Conservation (phyloP, 2,113 vertebrate species). For the Xenus cinereus region DNA sequence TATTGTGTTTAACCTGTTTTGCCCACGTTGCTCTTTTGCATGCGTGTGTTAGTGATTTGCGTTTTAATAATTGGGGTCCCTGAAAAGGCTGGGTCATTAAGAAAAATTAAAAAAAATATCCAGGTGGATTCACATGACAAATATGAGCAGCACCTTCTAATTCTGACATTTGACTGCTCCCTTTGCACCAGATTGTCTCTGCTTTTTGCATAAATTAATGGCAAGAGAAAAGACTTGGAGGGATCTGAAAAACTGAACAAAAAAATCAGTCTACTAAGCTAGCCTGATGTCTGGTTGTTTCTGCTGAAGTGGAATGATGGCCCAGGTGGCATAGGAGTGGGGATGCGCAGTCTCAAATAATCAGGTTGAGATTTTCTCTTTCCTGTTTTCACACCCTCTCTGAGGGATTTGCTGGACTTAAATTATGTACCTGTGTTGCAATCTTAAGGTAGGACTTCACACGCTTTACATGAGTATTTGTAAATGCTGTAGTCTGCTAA, state of each 20-base stretch:
- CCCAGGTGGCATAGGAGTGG: not conserved
- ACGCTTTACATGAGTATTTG: rapidly evolving
- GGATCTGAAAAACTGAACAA: not conserved
- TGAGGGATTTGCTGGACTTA: not conserved
- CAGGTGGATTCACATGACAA: not conserved
- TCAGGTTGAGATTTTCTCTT: not conserved
- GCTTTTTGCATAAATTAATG: not conserved
- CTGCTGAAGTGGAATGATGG: not conserved
- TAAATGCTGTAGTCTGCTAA: not conserved
- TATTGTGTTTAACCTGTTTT: not conserved
- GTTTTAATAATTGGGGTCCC: not conserved
- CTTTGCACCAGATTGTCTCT: not conserved
- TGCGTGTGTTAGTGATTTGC: not conserved
- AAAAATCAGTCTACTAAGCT: not conserved
- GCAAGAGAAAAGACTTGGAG: not conserved
- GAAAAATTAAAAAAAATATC: not conserved
- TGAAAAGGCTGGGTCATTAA: not conserved
- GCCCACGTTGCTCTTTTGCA: not conserved
- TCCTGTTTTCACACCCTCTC: not conserved
- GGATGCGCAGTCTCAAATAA: not conserved
- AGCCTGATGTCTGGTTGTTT: not conserved
- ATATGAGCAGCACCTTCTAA: not conserved
- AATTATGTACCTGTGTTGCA: not conserved
- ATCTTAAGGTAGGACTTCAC: not conserved
- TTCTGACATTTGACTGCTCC: not conserved